A percentile compares a stretch with the other conserved stretches of the same genome.
Conservation (phyloP, 2,113 vertebrate genomes). For the Alouatta palliata region DNA sequence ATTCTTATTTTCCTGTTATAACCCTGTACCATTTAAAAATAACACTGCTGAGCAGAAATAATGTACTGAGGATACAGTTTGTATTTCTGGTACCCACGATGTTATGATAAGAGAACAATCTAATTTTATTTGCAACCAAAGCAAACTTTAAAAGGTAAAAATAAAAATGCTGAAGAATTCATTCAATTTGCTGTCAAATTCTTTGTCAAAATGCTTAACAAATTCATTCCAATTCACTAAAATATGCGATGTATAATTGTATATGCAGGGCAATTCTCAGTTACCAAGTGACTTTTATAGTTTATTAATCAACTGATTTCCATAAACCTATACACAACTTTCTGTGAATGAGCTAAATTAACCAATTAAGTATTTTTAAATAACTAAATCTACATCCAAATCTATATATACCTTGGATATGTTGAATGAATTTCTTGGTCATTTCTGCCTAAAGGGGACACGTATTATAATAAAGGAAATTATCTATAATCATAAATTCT, state of each 20-base stretch:
- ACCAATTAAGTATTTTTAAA: slow-evolving; percentile 27
- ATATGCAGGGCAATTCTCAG: background rate
- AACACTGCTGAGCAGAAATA: background rate
- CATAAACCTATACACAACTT: background rate
- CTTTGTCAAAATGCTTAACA: background rate
- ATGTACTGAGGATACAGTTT: background rate
- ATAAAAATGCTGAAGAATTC: background rate
- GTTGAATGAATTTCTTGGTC: background rate
- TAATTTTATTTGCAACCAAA: background rate
- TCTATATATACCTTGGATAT: background rate
- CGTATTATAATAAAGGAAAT: background rate
- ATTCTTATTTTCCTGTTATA: background rate
- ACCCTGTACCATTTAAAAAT: background rate
- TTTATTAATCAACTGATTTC: background rate
- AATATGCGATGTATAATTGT: background rate
- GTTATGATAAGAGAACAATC: background rate
- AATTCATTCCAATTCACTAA: slow-evolving; percentile 29
- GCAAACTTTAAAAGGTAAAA: slow-evolving; percentile 20
- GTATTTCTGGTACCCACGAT: background rate
- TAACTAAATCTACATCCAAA: slow-evolving; percentile 27
- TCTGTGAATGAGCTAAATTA: slow-evolving; percentile 29
- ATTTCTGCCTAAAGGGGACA: background rate
- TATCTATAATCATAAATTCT: background rate
- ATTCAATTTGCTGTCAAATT: background rate
- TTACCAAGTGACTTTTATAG: slow-evolving; percentile 43